A percentile compares a stretch with the other conserved stretches of the same genome.
Conservation (phyloP, 37 sponge, comb jelly and placozoan genomes). For the Lycopodina hypogea region DNA sequence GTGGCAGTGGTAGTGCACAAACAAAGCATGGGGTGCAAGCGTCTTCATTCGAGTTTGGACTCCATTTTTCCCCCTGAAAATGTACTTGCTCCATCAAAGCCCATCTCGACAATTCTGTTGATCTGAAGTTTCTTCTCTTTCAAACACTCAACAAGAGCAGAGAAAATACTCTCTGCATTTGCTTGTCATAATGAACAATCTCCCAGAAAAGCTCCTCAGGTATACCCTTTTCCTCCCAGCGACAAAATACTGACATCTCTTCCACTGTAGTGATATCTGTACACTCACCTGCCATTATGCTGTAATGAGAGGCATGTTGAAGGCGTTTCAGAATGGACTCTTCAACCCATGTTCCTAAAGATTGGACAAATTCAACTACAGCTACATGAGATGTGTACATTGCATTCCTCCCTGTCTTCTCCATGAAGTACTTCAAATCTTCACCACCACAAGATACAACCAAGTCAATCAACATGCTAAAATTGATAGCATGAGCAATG, state of each 20-base stretch:
- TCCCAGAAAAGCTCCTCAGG: slow-evolving; percentile 59
- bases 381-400: slow-evolving; percentile 59
- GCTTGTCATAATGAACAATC: no score
- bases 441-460: slow-evolving; percentile 67
- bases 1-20: slow-evolving; percentile 62
- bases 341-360: slow-evolving; percentile 60
- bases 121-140: neutral
- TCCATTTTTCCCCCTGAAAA: slow-evolving; percentile 61
- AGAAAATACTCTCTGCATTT: slow-evolving; percentile 31
- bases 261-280: slow-evolving; percentile 73
- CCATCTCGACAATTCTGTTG: neutral
- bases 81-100: slow-evolving; percentile 66
- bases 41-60: slow-evolving; percentile 41
- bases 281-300: slow-evolving; percentile 72
- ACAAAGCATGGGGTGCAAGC: slow-evolving; percentile 57
- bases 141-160: slow-evolving; percentile 52
- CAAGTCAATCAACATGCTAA: slow-evolving; percentile 59
- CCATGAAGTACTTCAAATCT: slow-evolving; percentile 47
- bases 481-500: slow-evolving; percentile 66
- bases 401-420: slow-evolving; percentile 57
- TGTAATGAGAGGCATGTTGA: slow-evolving; percentile 40
- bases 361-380: slow-evolving; percentile 61
- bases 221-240: slow-evolving; percentile 70
- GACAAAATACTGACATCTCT: slow-evolving; percentile 66
- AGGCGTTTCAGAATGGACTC: slow-evolving; percentile 60